These are phyloP conservation scores for Phodopus roborovskii DNA, from an alignment of 2,113 vertebrate genomes.

Conservation along the genomic window DNA sequence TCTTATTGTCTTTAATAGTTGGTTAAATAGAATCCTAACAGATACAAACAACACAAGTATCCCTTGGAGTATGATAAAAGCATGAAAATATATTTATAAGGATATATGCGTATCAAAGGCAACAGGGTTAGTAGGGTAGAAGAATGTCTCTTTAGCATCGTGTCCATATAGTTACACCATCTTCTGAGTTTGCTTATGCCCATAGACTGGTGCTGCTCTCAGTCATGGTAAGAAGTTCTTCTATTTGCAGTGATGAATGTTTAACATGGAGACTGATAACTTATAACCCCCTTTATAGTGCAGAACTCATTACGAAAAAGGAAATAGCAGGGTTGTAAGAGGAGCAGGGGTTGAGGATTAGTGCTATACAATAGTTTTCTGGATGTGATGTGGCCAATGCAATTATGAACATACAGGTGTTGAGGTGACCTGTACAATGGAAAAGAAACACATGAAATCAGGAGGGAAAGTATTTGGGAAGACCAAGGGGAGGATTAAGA, in stretches of 20 bases:
- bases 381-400: not conserved
- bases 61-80: not conserved
- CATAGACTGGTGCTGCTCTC: not conserved
- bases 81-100: not conserved
- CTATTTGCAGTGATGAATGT: not conserved
- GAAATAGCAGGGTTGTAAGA: not conserved
- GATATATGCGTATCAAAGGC: not conserved
- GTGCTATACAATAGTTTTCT: not conserved
- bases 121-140: not conserved
- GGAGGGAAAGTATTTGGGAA: not conserved
- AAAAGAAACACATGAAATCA: not conserved
- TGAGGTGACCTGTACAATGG: not conserved
- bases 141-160: not conserved
- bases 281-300: not conserved
- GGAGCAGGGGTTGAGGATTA: not conserved
- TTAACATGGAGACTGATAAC: not conserved
- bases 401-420: not conserved
- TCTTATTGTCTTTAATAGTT: not conserved
- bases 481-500: not conserved
- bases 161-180: not conserved
- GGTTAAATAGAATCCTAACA: not conserved
- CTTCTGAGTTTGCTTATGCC: not conserved
- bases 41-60: not conserved
- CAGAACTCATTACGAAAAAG: not conserved
- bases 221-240: not conserved